Conservation (phyloP, 2,888 invertebrate genomes). For the Apotomis betuletana region DNA sequence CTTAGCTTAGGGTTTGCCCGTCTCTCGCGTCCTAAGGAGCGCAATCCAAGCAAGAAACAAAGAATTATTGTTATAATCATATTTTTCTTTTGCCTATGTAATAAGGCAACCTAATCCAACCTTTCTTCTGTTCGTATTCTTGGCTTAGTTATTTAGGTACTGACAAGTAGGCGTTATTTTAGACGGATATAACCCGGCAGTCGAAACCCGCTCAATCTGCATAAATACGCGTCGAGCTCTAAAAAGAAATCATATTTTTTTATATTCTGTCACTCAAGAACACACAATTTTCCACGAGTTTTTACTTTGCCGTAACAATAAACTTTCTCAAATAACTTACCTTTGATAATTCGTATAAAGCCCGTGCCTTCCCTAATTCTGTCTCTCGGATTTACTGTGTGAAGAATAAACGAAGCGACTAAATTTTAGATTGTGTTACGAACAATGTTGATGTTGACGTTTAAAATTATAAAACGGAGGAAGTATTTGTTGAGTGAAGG, state of each 20-base stretch:
- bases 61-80: no score
- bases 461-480: slow-evolving; percentile 10
- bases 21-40: no score
- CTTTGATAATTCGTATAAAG: slow-evolving; percentile 33
- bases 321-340: slow-evolving; percentile 31
- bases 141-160: no score
- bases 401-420: slow-evolving; percentile 22
- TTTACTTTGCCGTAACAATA: slow-evolving; percentile 34
- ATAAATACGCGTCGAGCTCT: slow-evolving; percentile 21
- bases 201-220: slow-evolving; percentile 15
- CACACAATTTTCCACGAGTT: slow-evolving; percentile 26
- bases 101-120: no score
- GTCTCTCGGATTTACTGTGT: slow-evolving; percentile 2
- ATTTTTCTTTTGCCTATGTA: no score
- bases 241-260: slow-evolving; percentile 27
- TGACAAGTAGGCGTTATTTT: no score
- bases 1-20: no score
- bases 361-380: slow-evolving; percentile 9
- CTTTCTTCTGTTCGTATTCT: no score
- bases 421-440: slow-evolving; percentile 23
- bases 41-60: no score
- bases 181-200: neutral
- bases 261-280: slow-evolving; percentile 29
- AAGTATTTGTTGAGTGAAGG: slow-evolving; percentile 37
- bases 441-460: no score